Evolutionary conservation across 2,797 vertebrate genomes (phyloP).

Genomic region (Dermochelys coriacea): DNA sequence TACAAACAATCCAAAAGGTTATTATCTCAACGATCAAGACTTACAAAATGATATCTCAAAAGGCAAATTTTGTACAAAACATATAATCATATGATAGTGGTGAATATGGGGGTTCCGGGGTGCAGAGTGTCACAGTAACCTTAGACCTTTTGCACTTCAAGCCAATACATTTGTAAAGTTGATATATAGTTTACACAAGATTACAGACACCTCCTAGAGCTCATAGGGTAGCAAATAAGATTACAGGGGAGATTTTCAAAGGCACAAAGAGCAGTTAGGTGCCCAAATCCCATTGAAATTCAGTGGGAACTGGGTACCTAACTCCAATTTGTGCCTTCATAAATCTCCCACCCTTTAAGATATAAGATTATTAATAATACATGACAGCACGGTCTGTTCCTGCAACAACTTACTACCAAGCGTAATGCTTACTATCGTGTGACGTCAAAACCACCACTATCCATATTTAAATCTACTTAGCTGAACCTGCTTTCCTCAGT

Average conservation of each 20-base stretch:
- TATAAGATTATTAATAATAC: not conserved
- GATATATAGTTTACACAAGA: not conserved
- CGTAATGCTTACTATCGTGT: not conserved
- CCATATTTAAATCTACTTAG: not conserved
- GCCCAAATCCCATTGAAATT: not conserved
- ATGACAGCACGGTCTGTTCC: not conserved
- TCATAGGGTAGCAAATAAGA: not conserved
- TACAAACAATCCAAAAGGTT: too few species aligned
- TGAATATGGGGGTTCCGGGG: too few species aligned
- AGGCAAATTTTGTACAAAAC: too few species aligned
- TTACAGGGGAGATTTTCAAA: not conserved
- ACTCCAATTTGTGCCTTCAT: too few species aligned
- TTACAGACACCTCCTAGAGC: not conserved
- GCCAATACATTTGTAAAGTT: not conserved
- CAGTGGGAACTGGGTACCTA: not conserved
- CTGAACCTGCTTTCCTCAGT: not conserved
- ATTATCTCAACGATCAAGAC: too few species aligned
- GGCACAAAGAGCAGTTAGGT: not conserved
- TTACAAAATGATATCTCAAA: too few species aligned
- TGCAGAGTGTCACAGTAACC: not conserved
- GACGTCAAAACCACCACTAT: not conserved
- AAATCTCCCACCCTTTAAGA: not conserved
- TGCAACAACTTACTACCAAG: not conserved
- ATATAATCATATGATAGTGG: too few species aligned
- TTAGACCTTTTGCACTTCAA: not conserved